phyloP scores from a whole-genome alignment of 2,797 vertebrate species.

The Esox masquinongy region DNA sequence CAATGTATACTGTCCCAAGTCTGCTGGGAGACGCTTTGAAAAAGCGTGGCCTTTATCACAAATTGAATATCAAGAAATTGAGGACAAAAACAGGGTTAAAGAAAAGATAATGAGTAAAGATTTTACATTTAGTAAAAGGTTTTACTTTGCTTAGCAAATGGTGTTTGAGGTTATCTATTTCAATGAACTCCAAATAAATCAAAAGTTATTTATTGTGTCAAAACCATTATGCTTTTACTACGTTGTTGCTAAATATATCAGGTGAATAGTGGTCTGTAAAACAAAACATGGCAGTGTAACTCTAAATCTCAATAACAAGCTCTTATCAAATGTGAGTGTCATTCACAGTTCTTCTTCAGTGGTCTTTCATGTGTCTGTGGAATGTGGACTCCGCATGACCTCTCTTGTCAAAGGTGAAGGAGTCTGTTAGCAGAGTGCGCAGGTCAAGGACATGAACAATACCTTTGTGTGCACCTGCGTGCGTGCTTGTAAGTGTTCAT shows the following conservation, averaged over 20 bases:
- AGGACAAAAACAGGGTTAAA: no score
- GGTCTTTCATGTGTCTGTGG: conserved; percentile 41
- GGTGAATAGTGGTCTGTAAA: background rate
- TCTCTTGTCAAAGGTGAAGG: conserved; percentile 5
- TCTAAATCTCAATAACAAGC: background rate
- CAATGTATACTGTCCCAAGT: no score
- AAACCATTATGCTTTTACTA: background rate
- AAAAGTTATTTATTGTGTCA: background rate
- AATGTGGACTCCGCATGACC: conserved; percentile 35
- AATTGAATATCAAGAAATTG: no score
- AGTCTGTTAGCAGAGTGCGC: background rate
- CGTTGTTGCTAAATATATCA: background rate
- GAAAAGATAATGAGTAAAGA: background rate
- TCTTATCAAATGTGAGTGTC: background rate
- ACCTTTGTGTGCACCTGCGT: conserved; percentile 2
- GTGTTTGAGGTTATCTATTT: background rate
- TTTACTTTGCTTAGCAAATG: background rate
- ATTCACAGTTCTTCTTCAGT: background rate
- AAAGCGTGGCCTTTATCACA: no score
- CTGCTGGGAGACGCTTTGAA: no score
- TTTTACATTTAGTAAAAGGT: background rate
- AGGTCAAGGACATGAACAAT: conserved; percentile 16
- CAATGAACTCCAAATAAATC: background rate
- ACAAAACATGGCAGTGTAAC: background rate
- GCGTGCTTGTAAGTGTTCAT: conserved; percentile 18